Conservation (phyloP, 2,888 invertebrate species). For the Troides oblongomaculatus region DNA sequence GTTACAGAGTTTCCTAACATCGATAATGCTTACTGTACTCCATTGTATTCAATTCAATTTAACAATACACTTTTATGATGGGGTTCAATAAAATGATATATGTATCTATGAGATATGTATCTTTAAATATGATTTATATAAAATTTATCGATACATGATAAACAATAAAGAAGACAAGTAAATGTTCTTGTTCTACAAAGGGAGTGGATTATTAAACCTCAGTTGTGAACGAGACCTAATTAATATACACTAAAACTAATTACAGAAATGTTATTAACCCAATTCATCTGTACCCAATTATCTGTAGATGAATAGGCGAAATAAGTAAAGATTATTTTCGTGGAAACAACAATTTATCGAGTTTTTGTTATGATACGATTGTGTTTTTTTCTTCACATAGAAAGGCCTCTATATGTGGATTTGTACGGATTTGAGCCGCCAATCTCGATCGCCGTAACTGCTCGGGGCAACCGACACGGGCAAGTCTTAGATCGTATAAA, state of each 20-base stretch:
- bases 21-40: too few relatives aligned
- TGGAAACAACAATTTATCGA: slow-evolving; percentile 32
- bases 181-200: too few relatives aligned
- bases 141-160: too few relatives aligned
- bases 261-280: too few relatives aligned
- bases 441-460: slow-evolving; percentile 61
- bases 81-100: not conserved
- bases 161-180: too few relatives aligned
- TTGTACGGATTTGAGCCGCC: slow-evolving; percentile 70
- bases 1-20: not conserved
- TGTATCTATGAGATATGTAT: slow-evolving; percentile 11
- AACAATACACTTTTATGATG: slow-evolving; percentile 40
- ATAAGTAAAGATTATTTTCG: too few relatives aligned
- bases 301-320: too few relatives aligned
- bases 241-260: too few relatives aligned
- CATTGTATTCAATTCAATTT: slow-evolving; percentile 36
- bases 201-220: too few relatives aligned
- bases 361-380: slow-evolving; percentile 55
- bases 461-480: slow-evolving; percentile 57
- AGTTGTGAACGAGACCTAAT: too few relatives aligned
- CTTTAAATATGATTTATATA: too few relatives aligned
- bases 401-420: slow-evolving; percentile 57
- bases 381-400: slow-evolving; percentile 51
- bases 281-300: too few relatives aligned
- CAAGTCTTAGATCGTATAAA: slow-evolving; percentile 57